These are phyloP conservation scores for Ceratina japonica DNA, from an alignment of 1,140 invertebrate species.

Conservation along the genomic window DNA sequence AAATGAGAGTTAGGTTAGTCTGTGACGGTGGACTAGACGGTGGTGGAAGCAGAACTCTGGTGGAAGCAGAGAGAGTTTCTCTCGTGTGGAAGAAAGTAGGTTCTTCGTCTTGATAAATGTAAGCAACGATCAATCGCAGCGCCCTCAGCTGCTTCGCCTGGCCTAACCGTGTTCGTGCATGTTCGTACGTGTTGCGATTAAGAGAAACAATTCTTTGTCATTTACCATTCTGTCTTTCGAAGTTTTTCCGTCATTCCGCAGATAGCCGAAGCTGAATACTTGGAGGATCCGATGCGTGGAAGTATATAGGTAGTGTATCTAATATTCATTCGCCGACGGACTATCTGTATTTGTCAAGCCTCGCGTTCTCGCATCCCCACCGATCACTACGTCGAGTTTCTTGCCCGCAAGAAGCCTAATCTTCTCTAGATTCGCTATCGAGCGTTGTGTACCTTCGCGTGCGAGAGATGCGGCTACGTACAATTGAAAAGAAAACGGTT, in stretches of 20 bases:
- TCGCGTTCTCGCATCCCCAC: slow-evolving; percentile 14
- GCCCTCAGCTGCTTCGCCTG: slow-evolving; percentile 51
- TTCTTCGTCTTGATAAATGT: slow-evolving; percentile 21
- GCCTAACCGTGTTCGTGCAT: slow-evolving; percentile 56
- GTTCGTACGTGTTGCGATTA: slow-evolving; percentile 36
- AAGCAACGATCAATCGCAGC: slow-evolving; percentile 35
- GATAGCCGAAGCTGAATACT: slow-evolving; percentile 3
- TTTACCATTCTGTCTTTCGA: slow-evolving; percentile 28
- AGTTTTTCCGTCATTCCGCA: slow-evolving; percentile 14
- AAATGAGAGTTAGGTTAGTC: too few species aligned
- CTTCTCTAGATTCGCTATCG: not conserved
- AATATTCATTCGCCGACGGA: not conserved
- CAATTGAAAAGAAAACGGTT: not conserved
- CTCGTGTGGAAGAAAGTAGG: not conserved
- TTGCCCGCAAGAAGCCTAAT: slow-evolving; percentile 23
- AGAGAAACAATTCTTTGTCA: slow-evolving; percentile 50
- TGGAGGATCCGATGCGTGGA: slow-evolving; percentile 28
- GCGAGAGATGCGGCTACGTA: too few species aligned
- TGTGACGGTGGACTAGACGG: too few species aligned
- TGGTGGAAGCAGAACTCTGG: too few species aligned
- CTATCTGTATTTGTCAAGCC: slow-evolving; percentile 11
- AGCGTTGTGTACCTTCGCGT: not conserved
- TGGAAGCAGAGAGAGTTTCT: not conserved
- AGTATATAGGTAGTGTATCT: slow-evolving; percentile 36
- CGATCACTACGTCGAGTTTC: slow-evolving; percentile 27